These are phyloP conservation scores for Leptopilina drosophilae DNA, from an alignment of 2,888 invertebrate genomes.

Conservation along the genomic window DNA sequence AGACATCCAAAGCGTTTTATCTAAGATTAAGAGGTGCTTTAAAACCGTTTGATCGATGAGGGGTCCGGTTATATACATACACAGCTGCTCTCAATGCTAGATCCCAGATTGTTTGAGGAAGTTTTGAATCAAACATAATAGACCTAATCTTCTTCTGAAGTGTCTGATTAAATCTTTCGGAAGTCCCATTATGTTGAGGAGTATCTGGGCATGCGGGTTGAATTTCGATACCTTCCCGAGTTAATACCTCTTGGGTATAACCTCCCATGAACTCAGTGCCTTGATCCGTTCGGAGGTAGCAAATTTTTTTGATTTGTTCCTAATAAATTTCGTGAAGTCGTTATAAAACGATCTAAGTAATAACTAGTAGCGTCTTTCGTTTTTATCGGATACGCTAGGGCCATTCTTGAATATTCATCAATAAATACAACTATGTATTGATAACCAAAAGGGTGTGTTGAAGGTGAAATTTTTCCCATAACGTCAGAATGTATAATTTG, in stretches of 20 bases:
- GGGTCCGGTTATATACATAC: too few species aligned
- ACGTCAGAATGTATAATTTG: conserved; percentile 58
- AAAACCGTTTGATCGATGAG: too few species aligned
- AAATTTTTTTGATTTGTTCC: conserved; percentile 58
- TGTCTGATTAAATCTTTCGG: conserved; percentile 13
- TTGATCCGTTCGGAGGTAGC: conserved; percentile 58
- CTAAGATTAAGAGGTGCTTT: too few species aligned
- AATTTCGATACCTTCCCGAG: conserved; percentile 21
- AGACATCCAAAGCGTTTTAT: too few species aligned
- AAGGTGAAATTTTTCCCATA: conserved; percentile 55
- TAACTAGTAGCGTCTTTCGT: conserved; percentile 51
- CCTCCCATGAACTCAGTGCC: conserved; percentile 46
- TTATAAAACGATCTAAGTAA: conserved; percentile 52
- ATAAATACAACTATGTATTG: conserved; percentile 55
- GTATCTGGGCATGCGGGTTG: conserved; percentile 19
- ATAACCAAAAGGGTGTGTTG: conserved; percentile 52
- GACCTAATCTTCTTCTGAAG: conserved; percentile 38
- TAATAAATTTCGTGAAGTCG: conserved; percentile 56
- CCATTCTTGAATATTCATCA: conserved; percentile 58
- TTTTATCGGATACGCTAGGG: conserved; percentile 57
- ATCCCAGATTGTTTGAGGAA: too few species aligned
- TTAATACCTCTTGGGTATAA: conserved; percentile 36
- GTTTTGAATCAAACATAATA: too few species aligned
- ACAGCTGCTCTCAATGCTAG: too few species aligned
- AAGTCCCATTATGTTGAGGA: conserved; percentile 1